These are phyloP conservation scores for Drosophila macrospina DNA, from an alignment of 2,888 invertebrate species.

Conservation along the genomic window DNA sequence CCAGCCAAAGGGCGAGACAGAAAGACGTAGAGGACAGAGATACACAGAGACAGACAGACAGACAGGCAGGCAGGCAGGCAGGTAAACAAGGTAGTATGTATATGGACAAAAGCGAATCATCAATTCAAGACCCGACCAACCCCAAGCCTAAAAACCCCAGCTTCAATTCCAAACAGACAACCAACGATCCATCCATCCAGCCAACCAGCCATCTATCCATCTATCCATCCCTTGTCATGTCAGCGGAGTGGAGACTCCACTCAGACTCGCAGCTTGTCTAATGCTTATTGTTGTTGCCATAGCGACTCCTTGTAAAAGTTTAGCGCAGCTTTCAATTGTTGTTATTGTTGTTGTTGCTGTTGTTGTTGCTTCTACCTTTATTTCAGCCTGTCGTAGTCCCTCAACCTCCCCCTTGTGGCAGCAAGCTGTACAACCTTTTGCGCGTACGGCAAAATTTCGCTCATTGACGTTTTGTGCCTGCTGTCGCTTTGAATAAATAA, in stretches of 20 bases:
- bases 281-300: constrained; percentile 62
- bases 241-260: constrained; percentile 33
- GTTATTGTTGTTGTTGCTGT: constrained; percentile 51
- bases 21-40: constrained; percentile 5
- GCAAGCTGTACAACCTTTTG: constrained; percentile 57
- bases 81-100: constrained; percentile 13
- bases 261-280: constrained; percentile 37
- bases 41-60: constrained; percentile 28
- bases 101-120: constrained; percentile 54
- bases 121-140: constrained; percentile 50
- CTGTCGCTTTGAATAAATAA: constrained; percentile 82
- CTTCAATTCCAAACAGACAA: constrained; percentile 35
- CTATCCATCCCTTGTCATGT: constrained; percentile 80
- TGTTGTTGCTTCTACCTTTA: constrained; percentile 50
- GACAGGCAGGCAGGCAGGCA: constrained; percentile 33
- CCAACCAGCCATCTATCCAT: constrained; percentile 49
- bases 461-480: constrained; percentile 82
- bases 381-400: constrained; percentile 35
- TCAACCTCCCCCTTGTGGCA: constrained; percentile 15
- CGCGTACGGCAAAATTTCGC: constrained; percentile 68
- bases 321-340: constrained; percentile 56
- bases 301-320: constrained; percentile 69
- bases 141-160: constrained; percentile 24
- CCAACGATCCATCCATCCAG: constrained; percentile 58
- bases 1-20: constrained; percentile 15